Evolutionary conservation across 2,888 invertebrate species (phyloP), one percentile per base, ranked within the genome.

Genomic region (Sesia apiformis): DNA sequence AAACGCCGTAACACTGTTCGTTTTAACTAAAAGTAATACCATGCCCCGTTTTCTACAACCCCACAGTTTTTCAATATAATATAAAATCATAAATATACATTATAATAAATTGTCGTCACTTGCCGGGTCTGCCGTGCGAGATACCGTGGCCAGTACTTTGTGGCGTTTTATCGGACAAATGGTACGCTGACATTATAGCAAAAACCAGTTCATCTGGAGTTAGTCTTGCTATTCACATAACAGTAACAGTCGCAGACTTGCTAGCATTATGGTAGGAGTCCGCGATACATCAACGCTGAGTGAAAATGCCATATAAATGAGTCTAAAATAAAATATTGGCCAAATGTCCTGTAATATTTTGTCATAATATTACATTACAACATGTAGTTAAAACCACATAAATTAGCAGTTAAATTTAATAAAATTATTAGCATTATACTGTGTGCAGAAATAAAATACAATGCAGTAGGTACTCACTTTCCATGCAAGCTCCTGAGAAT

Each of bases 401-500:
- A 46, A 54, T 51, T 54, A 51, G 54, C 54, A n/a, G 54, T 54
- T 54, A 54, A 54, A 54, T 39, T 46, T 54, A 54, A 46, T 23
- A 7, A 39, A 41, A 38, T 41, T 7, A 41, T 51, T 49, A 50
- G 39, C 40, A 51, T 51, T 42, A 46, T 51, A 51, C 38, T 8
- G 38, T 54, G 23, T 39, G 46, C 46, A 46, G n/a, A 23, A 46
- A 46, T 46, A 46, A 46, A 46, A 8, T 46, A 8, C 4, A 46
- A 46, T 23, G 23, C 23, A 58, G 52, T 38, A 3, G 55, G 52
- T 64, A 87, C 93, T 91, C 92, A 96, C 96, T 95, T 92, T 94
- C 93, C 75, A 94, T 93, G 81, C 96, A 96, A 61, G 94, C 95
- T 39, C 95, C 95, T 4, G 95, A 95, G 55, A 93, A 91, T 38